These are phyloP conservation scores for Rhinoderma darwinii DNA, from an alignment of 2,113 vertebrate species.

Conservation along the genomic window DNA sequence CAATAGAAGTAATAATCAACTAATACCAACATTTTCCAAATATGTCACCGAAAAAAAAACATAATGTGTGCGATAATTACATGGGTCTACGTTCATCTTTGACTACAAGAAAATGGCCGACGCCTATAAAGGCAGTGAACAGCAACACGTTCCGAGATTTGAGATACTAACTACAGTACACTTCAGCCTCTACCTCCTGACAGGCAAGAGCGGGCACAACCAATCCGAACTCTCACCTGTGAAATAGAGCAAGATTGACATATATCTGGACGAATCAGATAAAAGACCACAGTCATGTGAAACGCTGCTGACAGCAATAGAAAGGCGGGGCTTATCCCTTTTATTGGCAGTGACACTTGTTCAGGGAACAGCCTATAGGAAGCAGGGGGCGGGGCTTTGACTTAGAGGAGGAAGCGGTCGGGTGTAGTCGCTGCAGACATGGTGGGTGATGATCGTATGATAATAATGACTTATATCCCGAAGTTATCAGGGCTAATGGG, in stretches of 20 bases:
- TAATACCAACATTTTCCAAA: no score
- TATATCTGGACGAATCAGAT: background rate
- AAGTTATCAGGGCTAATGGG: no score
- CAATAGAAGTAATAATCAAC: no score
- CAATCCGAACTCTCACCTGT: background rate
- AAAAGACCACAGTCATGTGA: background rate
- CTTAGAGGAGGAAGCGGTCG: background rate
- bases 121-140: background rate
- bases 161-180: background rate
- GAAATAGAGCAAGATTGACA: background rate
- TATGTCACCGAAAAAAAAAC: background rate
- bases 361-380: background rate
- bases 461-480: background rate
- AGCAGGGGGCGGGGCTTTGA: background rate
- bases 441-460: background rate
- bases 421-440: background rate
- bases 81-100: background rate
- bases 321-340: background rate
- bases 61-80: background rate
- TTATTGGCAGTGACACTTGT: background rate
- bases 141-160: background rate
- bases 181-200: background rate
- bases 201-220: background rate
- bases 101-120: slow-evolving; percentile 11
- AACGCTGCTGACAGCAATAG: no score